Evolutionary conservation across 2,113 vertebrate genomes (phyloP).

Genomic region (Halichoeres trimaculatus): DNA sequence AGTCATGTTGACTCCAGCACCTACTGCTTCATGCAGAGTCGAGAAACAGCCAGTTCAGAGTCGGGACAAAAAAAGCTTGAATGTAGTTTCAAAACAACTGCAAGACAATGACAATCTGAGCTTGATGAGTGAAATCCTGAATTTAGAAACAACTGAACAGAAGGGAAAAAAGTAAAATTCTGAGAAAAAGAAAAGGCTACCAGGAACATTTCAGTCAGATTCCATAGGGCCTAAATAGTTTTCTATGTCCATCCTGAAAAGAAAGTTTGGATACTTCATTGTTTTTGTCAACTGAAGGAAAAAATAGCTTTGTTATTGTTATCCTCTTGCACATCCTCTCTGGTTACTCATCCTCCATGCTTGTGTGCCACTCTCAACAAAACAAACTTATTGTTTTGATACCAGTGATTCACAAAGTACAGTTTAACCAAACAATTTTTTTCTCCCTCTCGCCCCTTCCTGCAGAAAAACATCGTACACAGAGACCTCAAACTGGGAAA

Average conservation of each 20-base stretch:
- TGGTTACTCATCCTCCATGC: constrained; percentile 59
- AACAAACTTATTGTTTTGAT: constrained; percentile 58
- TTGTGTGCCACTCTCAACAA: constrained; percentile 55
- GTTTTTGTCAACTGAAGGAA: constrained; percentile 13
- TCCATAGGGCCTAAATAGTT: background rate
- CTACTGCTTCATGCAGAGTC: too few relatives aligned
- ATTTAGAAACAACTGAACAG: too few relatives aligned
- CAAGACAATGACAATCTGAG: too few relatives aligned
- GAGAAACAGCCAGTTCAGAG: background rate
- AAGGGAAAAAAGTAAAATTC: too few relatives aligned
- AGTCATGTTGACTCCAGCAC: background rate
- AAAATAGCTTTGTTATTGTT: constrained; percentile 41
- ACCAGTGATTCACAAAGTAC: constrained; percentile 43
- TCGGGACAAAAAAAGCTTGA: background rate
- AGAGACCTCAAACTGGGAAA: constrained; percentile 99
- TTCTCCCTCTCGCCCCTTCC: constrained; percentile 21
- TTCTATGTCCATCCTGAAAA: background rate
- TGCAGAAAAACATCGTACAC: constrained; percentile 98
- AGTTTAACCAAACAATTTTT: constrained; percentile 34
- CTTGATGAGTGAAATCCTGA: too few relatives aligned
- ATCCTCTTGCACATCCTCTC: constrained; percentile 24
- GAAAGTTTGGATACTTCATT: background rate
- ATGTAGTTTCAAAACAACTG: too few relatives aligned
- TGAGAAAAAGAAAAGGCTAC: background rate
- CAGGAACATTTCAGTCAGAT: background rate